These are phyloP conservation scores for Micronycteris hirsuta DNA, from an alignment of 2,113 vertebrate species.

Conservation along the genomic window DNA sequence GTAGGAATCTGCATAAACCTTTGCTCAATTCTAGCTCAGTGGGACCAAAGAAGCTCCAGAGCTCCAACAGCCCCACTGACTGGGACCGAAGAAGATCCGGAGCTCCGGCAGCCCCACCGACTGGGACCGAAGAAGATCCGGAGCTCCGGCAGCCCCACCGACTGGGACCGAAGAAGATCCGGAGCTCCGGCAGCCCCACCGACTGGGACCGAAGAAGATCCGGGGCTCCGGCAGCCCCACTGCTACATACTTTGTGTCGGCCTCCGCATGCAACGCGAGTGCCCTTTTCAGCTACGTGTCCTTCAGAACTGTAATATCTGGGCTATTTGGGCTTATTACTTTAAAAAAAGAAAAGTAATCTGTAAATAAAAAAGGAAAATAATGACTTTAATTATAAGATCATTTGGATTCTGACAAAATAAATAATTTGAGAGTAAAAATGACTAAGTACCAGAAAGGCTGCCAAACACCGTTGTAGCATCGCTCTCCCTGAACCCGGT, in stretches of 20 bases:
- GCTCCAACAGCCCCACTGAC: background rate
- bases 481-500: background rate
- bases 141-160: background rate
- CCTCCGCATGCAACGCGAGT: background rate
- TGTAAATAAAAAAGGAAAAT: background rate
- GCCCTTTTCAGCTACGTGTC: background rate
- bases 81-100: background rate
- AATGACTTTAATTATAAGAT: background rate
- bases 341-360: background rate
- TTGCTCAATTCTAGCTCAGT: background rate
- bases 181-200: background rate
- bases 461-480: background rate
- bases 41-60: background rate
- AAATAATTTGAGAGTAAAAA: background rate
- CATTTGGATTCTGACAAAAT: background rate
- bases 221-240: background rate
- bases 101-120: background rate
- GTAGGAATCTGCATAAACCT: background rate
- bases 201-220: background rate
- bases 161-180: background rate
- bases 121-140: background rate
- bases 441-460: background rate
- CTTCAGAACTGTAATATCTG: background rate
- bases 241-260: background rate
- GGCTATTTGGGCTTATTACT: background rate